These are phyloP conservation scores for Eupeodes luniger DNA, from an alignment of 2,888 invertebrate species.

Conservation along the genomic window DNA sequence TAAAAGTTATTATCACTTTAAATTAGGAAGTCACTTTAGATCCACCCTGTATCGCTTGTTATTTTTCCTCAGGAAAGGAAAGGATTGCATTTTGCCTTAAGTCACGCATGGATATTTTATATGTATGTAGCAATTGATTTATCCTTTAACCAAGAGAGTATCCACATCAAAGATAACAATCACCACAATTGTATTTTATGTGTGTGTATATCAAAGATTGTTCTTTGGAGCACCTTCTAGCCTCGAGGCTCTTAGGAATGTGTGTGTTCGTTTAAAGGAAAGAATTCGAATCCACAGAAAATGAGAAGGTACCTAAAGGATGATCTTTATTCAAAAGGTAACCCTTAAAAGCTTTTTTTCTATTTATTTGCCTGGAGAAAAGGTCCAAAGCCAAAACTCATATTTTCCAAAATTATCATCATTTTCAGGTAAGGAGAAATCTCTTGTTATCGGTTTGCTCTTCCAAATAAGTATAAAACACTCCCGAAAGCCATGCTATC, in stretches of 20 bases:
- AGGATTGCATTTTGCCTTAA: slow-evolving; percentile 22
- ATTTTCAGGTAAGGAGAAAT: not conserved
- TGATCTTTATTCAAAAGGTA: slow-evolving; percentile 22
- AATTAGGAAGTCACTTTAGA: too few species aligned
- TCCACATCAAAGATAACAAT: slow-evolving; percentile 67
- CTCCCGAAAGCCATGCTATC: not conserved
- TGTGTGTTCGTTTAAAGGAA: slow-evolving; percentile 1
- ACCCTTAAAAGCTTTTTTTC: slow-evolving; percentile 8
- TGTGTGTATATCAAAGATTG: slow-evolving; percentile 48
- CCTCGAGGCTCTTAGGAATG: slow-evolving; percentile 3
- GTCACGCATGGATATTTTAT: slow-evolving; percentile 69
- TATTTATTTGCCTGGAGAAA: slow-evolving; percentile 6
- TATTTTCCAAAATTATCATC: slow-evolving; percentile 13
- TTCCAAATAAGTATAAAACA: not conserved
- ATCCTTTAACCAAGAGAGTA: slow-evolving; percentile 47
- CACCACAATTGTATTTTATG: slow-evolving; percentile 56
- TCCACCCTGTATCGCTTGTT: not conserved
- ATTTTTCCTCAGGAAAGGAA: not conserved
- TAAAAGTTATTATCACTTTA: too few species aligned
- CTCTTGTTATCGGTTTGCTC: not conserved
- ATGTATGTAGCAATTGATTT: slow-evolving; percentile 69
- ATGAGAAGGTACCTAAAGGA: not conserved
- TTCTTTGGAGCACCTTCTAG: slow-evolving; percentile 34
- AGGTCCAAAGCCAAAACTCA: slow-evolving; percentile 17
- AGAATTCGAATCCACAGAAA: not conserved